These are phyloP conservation scores for Chamaetylas fuelleborni DNA, from an alignment of 2,113 vertebrate species.

Conservation along the genomic window DNA sequence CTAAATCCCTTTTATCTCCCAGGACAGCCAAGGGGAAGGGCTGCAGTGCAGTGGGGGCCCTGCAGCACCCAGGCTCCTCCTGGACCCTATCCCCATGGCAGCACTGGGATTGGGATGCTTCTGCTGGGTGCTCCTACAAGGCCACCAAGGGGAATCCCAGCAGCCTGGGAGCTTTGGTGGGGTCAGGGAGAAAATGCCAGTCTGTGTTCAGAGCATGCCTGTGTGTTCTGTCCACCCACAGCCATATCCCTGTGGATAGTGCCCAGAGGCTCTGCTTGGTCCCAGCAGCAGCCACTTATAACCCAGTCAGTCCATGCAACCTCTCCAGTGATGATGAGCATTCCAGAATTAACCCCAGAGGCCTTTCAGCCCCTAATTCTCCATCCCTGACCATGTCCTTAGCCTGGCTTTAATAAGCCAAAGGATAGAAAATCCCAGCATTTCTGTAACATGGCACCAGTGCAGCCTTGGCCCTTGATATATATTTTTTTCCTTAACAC, in stretches of 20 bases:
- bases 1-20: not conserved
- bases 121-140: not conserved
- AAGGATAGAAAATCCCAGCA: not conserved
- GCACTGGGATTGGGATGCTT: not conserved
- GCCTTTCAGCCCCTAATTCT: not conserved
- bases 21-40: not conserved
- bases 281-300: not conserved
- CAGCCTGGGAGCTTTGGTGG: not conserved
- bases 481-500: not conserved
- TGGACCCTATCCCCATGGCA: slow-evolving; percentile 5
- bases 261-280: not conserved
- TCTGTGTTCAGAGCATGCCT: not conserved
- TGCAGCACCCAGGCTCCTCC: not conserved
- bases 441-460: not conserved
- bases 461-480: accelerated
- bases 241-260: not conserved
- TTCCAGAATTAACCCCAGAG: not conserved
- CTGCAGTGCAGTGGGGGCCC: not conserved
- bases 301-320: accelerated
- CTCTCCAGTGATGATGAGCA: not conserved
- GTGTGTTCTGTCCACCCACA: not conserved
- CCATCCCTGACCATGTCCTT: not conserved
- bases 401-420: not conserved
- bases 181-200: not conserved
- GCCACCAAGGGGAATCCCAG: not conserved